phyloP scores from a whole-genome alignment of 2,113 vertebrate genomes.

The Brachirus orientalis region DNA sequence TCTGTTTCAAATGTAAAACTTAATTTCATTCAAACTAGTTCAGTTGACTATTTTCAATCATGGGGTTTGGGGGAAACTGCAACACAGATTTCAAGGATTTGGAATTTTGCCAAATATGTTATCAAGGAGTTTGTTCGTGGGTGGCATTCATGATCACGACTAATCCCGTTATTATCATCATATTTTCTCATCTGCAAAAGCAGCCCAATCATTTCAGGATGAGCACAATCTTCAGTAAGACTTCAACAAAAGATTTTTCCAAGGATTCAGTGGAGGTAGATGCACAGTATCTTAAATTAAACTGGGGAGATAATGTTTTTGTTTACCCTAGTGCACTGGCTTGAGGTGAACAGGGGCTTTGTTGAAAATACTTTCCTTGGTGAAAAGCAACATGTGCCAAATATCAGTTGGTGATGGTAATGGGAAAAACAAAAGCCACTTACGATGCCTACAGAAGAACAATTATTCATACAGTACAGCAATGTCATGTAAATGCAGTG shows the following conservation, averaged over 20 bases:
- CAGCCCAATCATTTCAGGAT: slow-evolving; percentile 37
- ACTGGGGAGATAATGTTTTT: slow-evolving; percentile 46
- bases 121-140: slow-evolving; percentile 29
- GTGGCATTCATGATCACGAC: slow-evolving; percentile 45
- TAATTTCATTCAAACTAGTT: too few relatives aligned
- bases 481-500: background rate
- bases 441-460: background rate
- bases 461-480: background rate
- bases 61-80: background rate
- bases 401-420: background rate
- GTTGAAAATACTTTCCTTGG: slow-evolving; percentile 1
- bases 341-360: slow-evolving; percentile 19
- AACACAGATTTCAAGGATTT: slow-evolving; percentile 18
- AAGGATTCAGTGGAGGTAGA: slow-evolving; percentile 55
- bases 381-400: slow-evolving; percentile 13
- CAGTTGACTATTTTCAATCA: slow-evolving; percentile 4
- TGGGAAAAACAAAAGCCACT: background rate
- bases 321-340: slow-evolving; percentile 16
- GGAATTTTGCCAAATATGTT: slow-evolving; percentile 17
- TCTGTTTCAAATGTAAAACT: too few relatives aligned
- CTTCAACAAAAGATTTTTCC: slow-evolving; percentile 49
- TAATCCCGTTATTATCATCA: slow-evolving; percentile 50
- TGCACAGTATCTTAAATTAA: slow-evolving; percentile 29
- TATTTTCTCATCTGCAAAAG: slow-evolving; percentile 45
- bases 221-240: slow-evolving; percentile 39